Evolutionary conservation across 2,797 vertebrate genomes (phyloP), one percentile per base, ranked within the genome.

Genomic region (Gorsachius magnificus): DNA sequence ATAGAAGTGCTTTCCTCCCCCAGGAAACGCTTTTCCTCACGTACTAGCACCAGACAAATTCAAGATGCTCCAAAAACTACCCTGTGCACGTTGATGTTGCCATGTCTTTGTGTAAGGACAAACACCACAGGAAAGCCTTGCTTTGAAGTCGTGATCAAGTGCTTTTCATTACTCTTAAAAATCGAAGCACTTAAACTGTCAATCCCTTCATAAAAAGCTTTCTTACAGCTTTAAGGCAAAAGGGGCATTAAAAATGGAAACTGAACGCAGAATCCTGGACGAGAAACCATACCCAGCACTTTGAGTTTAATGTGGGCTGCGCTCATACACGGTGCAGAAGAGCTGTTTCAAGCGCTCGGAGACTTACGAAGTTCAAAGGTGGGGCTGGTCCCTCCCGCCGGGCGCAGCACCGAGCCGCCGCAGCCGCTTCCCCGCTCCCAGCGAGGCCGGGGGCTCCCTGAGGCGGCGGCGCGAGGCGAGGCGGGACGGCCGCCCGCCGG

Each of bases 121-220:
- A 64, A 46, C 17, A n/a, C 24, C 13, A 5, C 29, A 26, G n/a
- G 16, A 53, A 57, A 86, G 35, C 33, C 22, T 57, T 22, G 8
- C 36, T 88, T 83, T 61, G 78, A 70, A 71, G 26, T 41, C 53
- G 11, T 5, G 3, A 89, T 12, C 54, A 36, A 51, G 6, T 9
- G 16, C 16, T 60, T 83, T n/a, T 14, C 56, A 3, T 9, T n/a
- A n/a, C 57, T 36, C 8, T 24, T 24, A 24, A 20, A n/a, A 80
- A 48, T 7, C 0, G 1, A 51, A 50, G 29, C 5, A 0, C 8
- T 63, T 4, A 26, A 0, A 0, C 3, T 4, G 20, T 3, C 58
- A 50, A 19, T 9, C 41, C 36, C 13, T 72, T 53, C 63, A 41
- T 22, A 21, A 82, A 24, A 24, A 24, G 17, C 41, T 31, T 4